A percentile compares a stretch with the other conserved stretches of the same genome.
These are phyloP conservation scores for Tiphia femorata DNA, from an alignment of 2,888 invertebrate genomes.

Conservation along the genomic window DNA sequence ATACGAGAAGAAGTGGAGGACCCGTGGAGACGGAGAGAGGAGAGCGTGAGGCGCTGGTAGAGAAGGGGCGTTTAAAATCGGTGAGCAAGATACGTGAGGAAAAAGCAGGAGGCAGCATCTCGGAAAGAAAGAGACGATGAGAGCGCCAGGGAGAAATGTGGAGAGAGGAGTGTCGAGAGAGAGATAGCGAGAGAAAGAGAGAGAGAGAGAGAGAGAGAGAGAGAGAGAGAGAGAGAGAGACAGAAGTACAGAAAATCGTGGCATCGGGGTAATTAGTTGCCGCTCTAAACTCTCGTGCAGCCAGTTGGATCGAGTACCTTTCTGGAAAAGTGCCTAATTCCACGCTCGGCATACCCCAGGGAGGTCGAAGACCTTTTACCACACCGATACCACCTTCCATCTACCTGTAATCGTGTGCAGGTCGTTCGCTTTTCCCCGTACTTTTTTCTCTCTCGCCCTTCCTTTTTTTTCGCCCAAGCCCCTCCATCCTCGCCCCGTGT, in stretches of 20 bases:
- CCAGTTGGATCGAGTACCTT: conserved; percentile 44
- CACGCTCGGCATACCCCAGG: conserved; percentile 30
- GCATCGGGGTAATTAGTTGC: conserved; percentile 9
- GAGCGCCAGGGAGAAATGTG: not conserved
- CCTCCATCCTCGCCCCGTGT: no score
- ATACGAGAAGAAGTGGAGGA: not conserved
- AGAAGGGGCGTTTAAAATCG: not conserved
- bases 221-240: not conserved
- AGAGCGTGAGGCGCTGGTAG: not conserved
- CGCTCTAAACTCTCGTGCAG: conserved; percentile 33
- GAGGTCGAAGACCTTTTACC: conserved; percentile 20
- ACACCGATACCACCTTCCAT: not conserved
- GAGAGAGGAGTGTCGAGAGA: not conserved
- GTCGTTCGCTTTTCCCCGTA: not conserved
- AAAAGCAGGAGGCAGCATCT: no score
- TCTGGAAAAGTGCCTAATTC: conserved; percentile 48
- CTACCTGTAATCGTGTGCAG: not conserved
- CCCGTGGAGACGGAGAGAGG: not conserved
- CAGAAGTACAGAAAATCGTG: not conserved
- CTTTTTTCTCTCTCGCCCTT: conserved; percentile 1
- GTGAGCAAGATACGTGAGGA: not conserved
- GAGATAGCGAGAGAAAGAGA: not conserved
- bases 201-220: not conserved
- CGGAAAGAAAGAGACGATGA: no score
- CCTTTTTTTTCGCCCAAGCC: not conserved